Evolutionary conservation across 1,140 invertebrate genomes (phyloP), one percentile per base, ranked within the genome.

Genomic region (Anastrepha ludens): DNA sequence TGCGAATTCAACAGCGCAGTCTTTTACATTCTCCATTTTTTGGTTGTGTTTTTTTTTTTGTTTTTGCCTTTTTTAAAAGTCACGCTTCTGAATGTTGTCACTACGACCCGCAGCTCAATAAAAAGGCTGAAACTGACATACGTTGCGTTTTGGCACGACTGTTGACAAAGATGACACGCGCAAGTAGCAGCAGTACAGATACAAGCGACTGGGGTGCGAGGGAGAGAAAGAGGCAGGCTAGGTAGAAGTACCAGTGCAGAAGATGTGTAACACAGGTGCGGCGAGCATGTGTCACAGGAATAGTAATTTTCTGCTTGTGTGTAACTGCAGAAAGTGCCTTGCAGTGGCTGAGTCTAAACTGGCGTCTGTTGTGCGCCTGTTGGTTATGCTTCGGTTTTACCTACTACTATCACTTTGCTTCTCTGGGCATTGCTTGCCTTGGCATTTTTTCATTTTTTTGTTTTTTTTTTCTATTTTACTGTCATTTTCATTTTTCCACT

Each of bases 141-240:
- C n/a, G n/a, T 81, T 20, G 74, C 47, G 74, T 81, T 55, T 9
- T 47, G 20, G n/a, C n/a, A 81, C 47, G 47, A 41, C 74, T 55
- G 74, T 81, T 81, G 74, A 81, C 74, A 81, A 47, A 81, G 74
- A 9, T 81, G 47, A 81, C 74, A 81, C 47, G 47, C 20, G 47
- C 74, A 55, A 55, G 74, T 20, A 29, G 7, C n/a, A 81, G 44
- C n/a, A 58, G 29, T 6, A 41, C 41, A 6, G 11, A 41, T 11
- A 55, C 47, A 15, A 15, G 60, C 15, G 13, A 15, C n/a, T 62
- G 15, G 8, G 9, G 60, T 13, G 2, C n/a, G n/a, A 62, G 4
- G 15, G 13, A 62, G 60, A 62, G 4, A 62, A 4, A 17, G 15
- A 11, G 39, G 6, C n/a, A 44, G 11, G 44, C 6, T 47, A n/a